Conservation (phyloP, 2,888 invertebrate species). For the Augochlorella aurata region DNA sequence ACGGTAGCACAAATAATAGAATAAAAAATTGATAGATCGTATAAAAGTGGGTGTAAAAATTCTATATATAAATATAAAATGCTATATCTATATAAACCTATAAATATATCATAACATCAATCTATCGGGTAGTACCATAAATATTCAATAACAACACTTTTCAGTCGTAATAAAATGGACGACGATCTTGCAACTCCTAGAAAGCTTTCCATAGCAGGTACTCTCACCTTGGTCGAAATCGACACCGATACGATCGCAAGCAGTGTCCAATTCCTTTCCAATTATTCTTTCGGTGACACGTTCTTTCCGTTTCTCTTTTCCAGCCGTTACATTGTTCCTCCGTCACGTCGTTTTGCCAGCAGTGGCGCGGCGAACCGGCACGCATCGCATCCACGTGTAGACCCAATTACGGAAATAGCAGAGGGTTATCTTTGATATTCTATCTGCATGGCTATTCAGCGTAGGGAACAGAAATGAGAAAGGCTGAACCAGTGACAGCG, state of each 20-base stretch:
- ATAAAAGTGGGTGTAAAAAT: too few relatives aligned
- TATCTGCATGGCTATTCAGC: conserved; percentile 55
- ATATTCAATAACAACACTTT: too few relatives aligned
- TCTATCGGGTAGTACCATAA: too few relatives aligned
- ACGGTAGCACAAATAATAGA: too few relatives aligned
- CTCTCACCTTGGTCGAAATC: background rate
- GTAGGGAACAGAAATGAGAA: background rate
- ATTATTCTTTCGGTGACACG: conserved; percentile 3
- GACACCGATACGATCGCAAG: background rate
- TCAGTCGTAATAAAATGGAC: too few relatives aligned
- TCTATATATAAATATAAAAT: too few relatives aligned
- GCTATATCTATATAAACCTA: too few relatives aligned
- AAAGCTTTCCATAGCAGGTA: too few relatives aligned
- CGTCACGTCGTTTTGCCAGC: conserved; percentile 5
- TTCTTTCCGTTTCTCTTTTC: background rate
- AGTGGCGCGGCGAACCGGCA: conserved; percentile 12
- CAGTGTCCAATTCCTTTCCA: background rate
- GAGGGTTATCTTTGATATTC: conserved; percentile 47
- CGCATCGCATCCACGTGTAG: conserved; percentile 41
- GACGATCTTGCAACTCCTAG: conserved; percentile 13
- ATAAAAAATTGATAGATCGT: too few relatives aligned
- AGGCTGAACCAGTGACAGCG: background rate
- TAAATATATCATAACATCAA: too few relatives aligned
- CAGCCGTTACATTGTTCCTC: background rate
- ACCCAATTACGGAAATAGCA: conserved; percentile 62